Evolutionary conservation across 2,888 invertebrate genomes (phyloP).

Genomic region (Megalurothrips usitatus): DNA sequence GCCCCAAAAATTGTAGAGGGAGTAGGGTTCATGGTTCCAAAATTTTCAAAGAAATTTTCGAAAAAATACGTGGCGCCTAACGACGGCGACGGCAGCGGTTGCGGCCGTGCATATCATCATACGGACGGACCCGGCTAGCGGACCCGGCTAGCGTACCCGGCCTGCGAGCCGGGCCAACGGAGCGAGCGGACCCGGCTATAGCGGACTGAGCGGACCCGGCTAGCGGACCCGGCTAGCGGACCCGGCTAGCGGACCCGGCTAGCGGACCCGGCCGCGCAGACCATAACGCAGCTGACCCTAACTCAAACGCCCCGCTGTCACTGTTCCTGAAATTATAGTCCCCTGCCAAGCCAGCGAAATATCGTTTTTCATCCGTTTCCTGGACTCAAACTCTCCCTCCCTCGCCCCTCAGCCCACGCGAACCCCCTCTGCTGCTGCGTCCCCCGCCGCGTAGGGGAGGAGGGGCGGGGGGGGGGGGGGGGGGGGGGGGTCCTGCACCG

Average conservation of each 20-base stretch:
- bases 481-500: neutral
- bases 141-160: too few species aligned
- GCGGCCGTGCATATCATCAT: too few species aligned
- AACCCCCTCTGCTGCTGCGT: neutral
- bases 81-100: too few species aligned
- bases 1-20: too few species aligned
- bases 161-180: too few species aligned
- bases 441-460: neutral
- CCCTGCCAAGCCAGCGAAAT: conserved; percentile 23
- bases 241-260: too few species aligned
- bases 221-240: too few species aligned
- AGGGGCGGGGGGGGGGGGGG: neutral
- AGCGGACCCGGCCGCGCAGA: neutral
- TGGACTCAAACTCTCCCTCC: conserved; percentile 5
- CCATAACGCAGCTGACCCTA: conserved; percentile 23
- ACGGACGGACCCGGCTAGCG: too few species aligned
- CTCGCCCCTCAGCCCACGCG: too few species aligned
- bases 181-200: neutral
- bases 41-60: too few species aligned
- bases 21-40: too few species aligned
- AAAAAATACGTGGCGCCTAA: too few species aligned
- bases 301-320: conserved; percentile 21
- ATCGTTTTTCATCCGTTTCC: conserved; percentile 22
- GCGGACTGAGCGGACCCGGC: neutral
- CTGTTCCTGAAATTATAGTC: conserved; percentile 18